phyloP scores from a whole-genome alignment of 2,888 invertebrate genomes.

The Tolmerus cingulatus region DNA sequence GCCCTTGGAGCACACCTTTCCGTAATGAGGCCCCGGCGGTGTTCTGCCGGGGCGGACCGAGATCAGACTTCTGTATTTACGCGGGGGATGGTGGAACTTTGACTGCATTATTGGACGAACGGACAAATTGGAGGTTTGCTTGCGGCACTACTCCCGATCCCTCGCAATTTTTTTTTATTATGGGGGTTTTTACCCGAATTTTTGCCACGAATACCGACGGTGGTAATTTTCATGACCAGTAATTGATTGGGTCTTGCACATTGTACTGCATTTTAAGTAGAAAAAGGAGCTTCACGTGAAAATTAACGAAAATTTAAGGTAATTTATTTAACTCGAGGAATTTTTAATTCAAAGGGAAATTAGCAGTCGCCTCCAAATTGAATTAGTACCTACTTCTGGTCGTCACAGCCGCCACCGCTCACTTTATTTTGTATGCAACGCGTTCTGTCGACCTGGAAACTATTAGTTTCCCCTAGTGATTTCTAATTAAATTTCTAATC shows the following conservation, averaged over 20 bases:
- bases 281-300: not conserved
- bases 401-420: not conserved
- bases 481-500: not conserved
- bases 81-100: not conserved
- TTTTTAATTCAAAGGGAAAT: constrained; percentile 21
- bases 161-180: not conserved
- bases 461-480: not conserved
- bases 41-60: not conserved
- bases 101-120: constrained; percentile 26
- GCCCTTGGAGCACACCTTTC: not conserved
- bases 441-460: not conserved
- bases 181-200: not conserved
- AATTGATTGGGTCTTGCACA: constrained; percentile 38
- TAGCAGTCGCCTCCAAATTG: constrained; percentile 3
- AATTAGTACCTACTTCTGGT: constrained; percentile 2
- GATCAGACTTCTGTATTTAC: constrained; percentile 29
- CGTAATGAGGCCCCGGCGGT: not conserved
- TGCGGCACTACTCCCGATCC: not conserved
- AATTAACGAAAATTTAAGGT: constrained; percentile 36
- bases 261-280: constrained; percentile 36
- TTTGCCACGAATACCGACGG: not conserved
- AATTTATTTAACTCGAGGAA: constrained; percentile 22
- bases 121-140: constrained; percentile 29
- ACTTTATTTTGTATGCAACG: not conserved
- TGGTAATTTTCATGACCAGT: constrained; percentile 34